These are phyloP conservation scores for Phenganax subtilis DNA, from an alignment of 92 coral and sea anemone genomes.

Conservation along the genomic window DNA sequence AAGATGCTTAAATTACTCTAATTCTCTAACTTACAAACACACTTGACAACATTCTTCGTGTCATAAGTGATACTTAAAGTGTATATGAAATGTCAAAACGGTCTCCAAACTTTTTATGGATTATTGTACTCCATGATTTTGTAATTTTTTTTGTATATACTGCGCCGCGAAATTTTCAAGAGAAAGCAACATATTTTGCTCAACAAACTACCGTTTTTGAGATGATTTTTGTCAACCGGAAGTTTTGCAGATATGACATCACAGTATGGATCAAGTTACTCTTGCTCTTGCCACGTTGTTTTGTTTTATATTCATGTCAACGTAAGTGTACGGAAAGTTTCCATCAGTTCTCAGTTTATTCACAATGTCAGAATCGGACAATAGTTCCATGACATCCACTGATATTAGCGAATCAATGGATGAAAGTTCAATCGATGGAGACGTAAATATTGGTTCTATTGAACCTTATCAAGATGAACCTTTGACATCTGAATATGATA, in stretches of 20 bases:
- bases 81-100: too few relatives aligned
- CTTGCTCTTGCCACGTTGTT: background rate
- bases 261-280: background rate
- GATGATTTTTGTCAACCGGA: background rate
- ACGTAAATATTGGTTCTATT: background rate
- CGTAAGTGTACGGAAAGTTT: background rate
- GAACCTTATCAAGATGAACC: conserved; percentile 3
- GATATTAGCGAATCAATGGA: background rate
- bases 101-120: too few relatives aligned
- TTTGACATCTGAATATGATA: background rate
- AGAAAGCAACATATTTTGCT: too few relatives aligned
- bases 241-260: background rate
- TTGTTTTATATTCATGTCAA: background rate
- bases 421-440: background rate
- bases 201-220: background rate
- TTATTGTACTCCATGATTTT: too few relatives aligned
- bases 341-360: background rate
- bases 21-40: background rate
- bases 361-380: conserved; percentile 5
- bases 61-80: background rate
- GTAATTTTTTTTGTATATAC: too few relatives aligned
- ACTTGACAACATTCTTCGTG: background rate
- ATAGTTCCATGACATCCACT: background rate
- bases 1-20: too few relatives aligned
- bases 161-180: too few relatives aligned